These are phyloP conservation scores for Perdita meconis DNA, from an alignment of 2,888 invertebrate genomes.

Conservation along the genomic window DNA sequence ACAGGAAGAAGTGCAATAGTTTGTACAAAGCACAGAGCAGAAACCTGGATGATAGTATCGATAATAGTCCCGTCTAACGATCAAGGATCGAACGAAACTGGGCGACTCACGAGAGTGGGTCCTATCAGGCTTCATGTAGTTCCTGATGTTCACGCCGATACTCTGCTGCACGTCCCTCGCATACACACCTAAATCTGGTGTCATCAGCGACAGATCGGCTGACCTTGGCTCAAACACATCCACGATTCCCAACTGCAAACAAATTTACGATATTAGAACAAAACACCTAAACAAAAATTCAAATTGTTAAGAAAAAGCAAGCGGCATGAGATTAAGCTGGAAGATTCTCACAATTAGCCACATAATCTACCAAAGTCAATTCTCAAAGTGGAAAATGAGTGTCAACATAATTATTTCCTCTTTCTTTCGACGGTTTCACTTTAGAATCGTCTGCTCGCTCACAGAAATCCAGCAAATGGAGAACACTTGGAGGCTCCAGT, in stretches of 20 bases:
- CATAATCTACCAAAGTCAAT: background rate
- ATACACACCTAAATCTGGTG: conserved; percentile 90
- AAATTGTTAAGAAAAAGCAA: too few relatives aligned
- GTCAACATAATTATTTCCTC: background rate
- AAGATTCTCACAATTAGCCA: background rate
- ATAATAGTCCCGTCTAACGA: conserved; percentile 74
- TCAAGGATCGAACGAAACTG: conserved; percentile 59
- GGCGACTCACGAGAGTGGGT: conserved; percentile 76
- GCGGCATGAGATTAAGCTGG: too few relatives aligned
- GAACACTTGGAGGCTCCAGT: background rate
- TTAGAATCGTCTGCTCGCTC: background rate
- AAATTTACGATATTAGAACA: background rate
- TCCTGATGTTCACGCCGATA: conserved; percentile 92
- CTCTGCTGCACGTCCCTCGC: conserved; percentile 94
- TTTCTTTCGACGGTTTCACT: background rate
- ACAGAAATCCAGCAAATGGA: background rate
- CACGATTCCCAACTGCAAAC: conserved; percentile 89
- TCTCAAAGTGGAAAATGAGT: background rate
- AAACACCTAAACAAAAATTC: too few relatives aligned
- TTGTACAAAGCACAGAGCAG: conserved; percentile 65
- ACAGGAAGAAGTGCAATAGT: conserved; percentile 56
- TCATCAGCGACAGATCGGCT: conserved; percentile 92
- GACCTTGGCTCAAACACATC: conserved; percentile 93
- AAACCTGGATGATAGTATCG: conserved; percentile 75
- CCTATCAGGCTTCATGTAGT: conserved; percentile 88